Evolutionary conservation across 2,888 invertebrate species (phyloP).

Genomic region (Latheticus oryzae): DNA sequence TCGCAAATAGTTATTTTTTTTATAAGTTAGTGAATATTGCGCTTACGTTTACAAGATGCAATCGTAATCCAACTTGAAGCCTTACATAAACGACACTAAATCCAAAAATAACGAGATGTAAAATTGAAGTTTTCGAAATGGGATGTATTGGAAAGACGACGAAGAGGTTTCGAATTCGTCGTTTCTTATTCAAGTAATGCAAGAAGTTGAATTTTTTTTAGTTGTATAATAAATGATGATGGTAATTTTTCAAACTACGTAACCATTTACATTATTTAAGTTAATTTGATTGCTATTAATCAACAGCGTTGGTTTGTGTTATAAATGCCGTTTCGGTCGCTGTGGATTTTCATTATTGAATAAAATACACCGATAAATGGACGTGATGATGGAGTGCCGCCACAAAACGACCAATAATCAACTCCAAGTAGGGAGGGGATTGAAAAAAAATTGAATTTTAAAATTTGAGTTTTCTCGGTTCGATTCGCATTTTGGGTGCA

Average conservation of each 20-base stretch:
- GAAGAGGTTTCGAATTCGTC: constrained; percentile 22
- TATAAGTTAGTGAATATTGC: neutral
- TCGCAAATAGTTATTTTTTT: constrained; percentile 4
- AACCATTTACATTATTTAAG: constrained; percentile 17
- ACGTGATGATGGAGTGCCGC: constrained; percentile 1
- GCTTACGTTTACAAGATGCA: constrained; percentile 2
- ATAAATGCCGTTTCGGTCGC: constrained; percentile 6
- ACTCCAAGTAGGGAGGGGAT: too few relatives aligned
- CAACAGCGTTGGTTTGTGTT: constrained; percentile 21
- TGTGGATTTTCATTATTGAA: constrained; percentile 13
- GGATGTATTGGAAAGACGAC: constrained; percentile 1
- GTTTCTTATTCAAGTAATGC: too few relatives aligned
- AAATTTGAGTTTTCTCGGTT: too few relatives aligned
- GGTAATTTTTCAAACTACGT: constrained; percentile 3
- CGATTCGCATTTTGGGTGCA: too few relatives aligned
- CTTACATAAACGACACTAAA: constrained; percentile 28
- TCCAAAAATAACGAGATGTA: constrained; percentile 37
- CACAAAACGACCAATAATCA: too few relatives aligned
- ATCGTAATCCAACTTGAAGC: constrained; percentile 10
- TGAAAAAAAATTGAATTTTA: too few relatives aligned
- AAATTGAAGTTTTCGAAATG: constrained; percentile 28
- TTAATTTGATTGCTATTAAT: constrained; percentile 23
- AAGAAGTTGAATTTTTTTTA: too few relatives aligned
- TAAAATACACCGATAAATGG: constrained; percentile 24
- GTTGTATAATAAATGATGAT: too few relatives aligned